These are phyloP conservation scores for Tetrapedia diversipes DNA, from an alignment of 2,888 invertebrate genomes.

Conservation along the genomic window DNA sequence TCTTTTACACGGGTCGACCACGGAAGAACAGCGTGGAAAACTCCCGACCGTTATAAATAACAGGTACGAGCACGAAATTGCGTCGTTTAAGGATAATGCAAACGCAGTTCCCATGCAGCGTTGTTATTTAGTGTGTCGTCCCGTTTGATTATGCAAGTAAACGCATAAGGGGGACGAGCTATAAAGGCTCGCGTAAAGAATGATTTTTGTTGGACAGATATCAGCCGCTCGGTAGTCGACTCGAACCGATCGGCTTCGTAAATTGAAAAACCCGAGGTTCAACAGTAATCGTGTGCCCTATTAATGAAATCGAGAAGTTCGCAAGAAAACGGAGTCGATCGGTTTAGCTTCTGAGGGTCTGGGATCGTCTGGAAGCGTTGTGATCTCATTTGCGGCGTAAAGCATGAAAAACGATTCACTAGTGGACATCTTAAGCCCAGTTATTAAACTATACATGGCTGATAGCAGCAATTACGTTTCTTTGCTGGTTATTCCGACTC, in stretches of 20 bases:
- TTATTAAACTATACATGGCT: too few species aligned
- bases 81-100: conserved; percentile 58
- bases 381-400: background rate
- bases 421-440: too few species aligned
- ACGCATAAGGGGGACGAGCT: conserved; percentile 19
- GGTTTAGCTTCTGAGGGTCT: too few species aligned
- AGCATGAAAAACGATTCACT: background rate
- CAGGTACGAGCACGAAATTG: conserved; percentile 56
- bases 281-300: too few species aligned
- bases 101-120: conserved; percentile 36
- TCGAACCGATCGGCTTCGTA: too few species aligned
- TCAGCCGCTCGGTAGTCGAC: too few species aligned
- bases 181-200: conserved; percentile 33
- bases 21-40: conserved; percentile 43
- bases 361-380: background rate
- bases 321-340: too few species aligned
- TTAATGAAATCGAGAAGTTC: too few species aligned
- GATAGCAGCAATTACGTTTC: too few species aligned
- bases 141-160: conserved; percentile 27
- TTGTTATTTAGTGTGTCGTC: conserved; percentile 40
- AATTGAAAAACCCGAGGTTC: too few species aligned
- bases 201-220: conserved; percentile 32
- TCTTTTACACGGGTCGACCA: conserved; percentile 47
- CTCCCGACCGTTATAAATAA: conserved; percentile 46
- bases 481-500: too few species aligned